A percentile compares a stretch with the other conserved stretches of the same genome.
Conservation (phyloP, 2,113 vertebrate genomes). For the Larimichthys polyactis region DNA sequence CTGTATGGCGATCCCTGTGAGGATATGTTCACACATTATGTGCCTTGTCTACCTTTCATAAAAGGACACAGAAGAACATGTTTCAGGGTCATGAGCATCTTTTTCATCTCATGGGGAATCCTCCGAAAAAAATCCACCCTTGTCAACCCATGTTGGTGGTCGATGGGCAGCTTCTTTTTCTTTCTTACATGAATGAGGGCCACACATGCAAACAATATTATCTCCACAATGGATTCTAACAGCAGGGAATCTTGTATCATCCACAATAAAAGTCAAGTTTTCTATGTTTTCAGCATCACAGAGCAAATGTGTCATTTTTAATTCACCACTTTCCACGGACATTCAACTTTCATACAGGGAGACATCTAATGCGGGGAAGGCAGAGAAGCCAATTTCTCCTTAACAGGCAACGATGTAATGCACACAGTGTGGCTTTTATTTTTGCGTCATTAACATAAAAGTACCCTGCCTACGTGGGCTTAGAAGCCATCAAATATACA, state of each 20-base stretch:
- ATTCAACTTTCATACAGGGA: background rate
- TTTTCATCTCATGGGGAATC: background rate
- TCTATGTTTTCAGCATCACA: background rate
- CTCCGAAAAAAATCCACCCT: background rate
- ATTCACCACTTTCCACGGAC: constrained; percentile 3
- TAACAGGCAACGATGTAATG: background rate
- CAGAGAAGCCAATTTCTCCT: background rate
- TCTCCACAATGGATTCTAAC: background rate
- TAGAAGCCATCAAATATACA: background rate
- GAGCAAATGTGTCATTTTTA: constrained; percentile 5
- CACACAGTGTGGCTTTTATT: constrained; percentile 23
- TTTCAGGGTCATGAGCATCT: constrained; percentile 30
- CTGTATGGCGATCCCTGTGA: constrained; percentile 24
- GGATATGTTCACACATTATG: constrained; percentile 30
- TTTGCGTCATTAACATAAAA: background rate
- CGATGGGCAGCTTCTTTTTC: background rate
- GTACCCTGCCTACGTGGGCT: background rate
- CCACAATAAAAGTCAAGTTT: background rate
- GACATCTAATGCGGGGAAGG: constrained; percentile 8
- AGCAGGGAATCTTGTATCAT: background rate
- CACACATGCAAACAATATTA: background rate
- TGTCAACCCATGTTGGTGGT: background rate
- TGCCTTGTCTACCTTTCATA: background rate
- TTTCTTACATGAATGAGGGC: background rate
- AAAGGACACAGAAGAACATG: constrained; percentile 36